These are phyloP conservation scores for Mercenaria mercenaria DNA, from an alignment of 1,140 invertebrate species.

Conservation along the genomic window DNA sequence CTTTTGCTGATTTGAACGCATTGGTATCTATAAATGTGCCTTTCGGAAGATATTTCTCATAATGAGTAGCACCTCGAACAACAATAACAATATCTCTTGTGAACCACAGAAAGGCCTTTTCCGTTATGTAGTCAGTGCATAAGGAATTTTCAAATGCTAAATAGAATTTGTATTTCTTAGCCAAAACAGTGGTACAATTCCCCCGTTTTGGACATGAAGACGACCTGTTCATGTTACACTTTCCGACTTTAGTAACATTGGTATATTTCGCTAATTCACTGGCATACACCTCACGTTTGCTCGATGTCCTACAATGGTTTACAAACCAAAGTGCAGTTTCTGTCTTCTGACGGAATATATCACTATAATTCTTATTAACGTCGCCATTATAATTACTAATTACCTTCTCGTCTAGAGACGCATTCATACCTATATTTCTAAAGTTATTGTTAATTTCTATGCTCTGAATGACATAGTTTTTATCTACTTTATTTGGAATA, in stretches of 20 bases:
- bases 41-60: not conserved
- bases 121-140: constrained; percentile 97
- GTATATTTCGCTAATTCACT: not conserved
- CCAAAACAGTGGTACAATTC: not conserved
- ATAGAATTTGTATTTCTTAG: constrained; percentile 84
- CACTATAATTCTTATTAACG: not conserved
- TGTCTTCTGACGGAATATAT: not conserved
- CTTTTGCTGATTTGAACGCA: not conserved
- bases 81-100: constrained; percentile 15
- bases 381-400: not conserved
- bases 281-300: not conserved
- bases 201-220: not conserved
- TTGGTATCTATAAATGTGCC: constrained; percentile 17
- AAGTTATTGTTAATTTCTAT: no score
- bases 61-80: not conserved
- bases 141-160: constrained; percentile 92
- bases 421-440: no score
- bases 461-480: no score
- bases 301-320: not conserved
- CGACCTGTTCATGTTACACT: not conserved
- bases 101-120: constrained; percentile 92
- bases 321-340: not conserved
- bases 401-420: no score
- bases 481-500: not conserved
- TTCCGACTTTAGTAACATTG: not conserved